Base-by-base conservation (phyloP, 1,140 invertebrate genomes). In the Lepidurus arcticus region DNA sequence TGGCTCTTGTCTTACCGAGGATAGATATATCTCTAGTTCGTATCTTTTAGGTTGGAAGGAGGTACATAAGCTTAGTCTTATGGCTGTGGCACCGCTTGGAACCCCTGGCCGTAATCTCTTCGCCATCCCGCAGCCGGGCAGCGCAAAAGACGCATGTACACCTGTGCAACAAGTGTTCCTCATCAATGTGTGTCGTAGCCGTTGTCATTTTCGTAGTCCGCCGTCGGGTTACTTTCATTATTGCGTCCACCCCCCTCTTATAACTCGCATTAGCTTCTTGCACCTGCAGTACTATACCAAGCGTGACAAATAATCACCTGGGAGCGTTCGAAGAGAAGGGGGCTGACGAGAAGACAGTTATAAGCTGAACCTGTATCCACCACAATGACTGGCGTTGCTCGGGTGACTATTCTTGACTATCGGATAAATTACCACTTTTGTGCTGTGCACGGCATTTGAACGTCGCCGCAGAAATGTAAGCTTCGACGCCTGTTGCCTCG, bases 81-180 rank as follows among this genome's bases (percentile, higher is more conserved):
- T n/a, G 21, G 53, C 21, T 65, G 53, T 65, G 53, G 53, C 21
- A 65, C 53, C 16, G 13, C 53, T 65, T 65, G 53, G 9, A 7
- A 65, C 53, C 21, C 53, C 53, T 7, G 53, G 53, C 53, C 21
- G 53, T 13, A 65, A 65, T 65, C 53, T 21, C 53, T 9, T 65
- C n/a, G 53, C 53, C 53, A 13, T 13, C 13, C 53, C 53, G 53
- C 53, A 65, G 53, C 53, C 53, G 53, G 53, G 53, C 53, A 65
- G 53, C 53, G 53, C 21, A 21, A 7, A 65, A 34, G 34, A 21
- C 53, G 53, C 53, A 13, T 3, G 53, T 7, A 65, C 53, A 65
- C 53, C 53, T 65, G 53, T 65, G 53, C 53, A 65, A 65, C 53
- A 65, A 65, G 53, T 65, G 53, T 65, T 65, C 53, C 21, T 16